These are phyloP conservation scores for Tursiops truncatus DNA, from an alignment of 2,113 vertebrate genomes.

Conservation along the genomic window DNA sequence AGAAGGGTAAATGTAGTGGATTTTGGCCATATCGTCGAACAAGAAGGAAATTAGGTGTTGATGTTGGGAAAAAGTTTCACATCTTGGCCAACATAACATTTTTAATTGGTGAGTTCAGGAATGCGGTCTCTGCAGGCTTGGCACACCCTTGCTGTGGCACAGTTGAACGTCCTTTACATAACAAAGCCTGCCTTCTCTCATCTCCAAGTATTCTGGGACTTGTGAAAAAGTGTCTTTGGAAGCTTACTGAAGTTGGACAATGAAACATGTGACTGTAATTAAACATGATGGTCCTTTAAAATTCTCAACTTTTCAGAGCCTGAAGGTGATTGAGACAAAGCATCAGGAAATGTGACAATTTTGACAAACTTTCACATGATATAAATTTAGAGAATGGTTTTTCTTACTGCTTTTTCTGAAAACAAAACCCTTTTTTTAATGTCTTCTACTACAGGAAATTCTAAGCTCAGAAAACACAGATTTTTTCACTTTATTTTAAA, in stretches of 20 bases:
- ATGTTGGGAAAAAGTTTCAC: neutral
- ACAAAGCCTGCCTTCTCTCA: neutral
- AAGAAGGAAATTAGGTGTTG: slow-evolving; percentile 37
- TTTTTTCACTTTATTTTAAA: neutral
- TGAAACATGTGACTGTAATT: neutral
- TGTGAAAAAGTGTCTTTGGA: neutral
- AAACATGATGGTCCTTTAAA: neutral
- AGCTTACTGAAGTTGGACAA: neutral
- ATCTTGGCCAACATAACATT: neutral
- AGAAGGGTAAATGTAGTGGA: slow-evolving; percentile 21
- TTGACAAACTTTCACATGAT: slow-evolving; percentile 2
- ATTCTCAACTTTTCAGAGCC: neutral
- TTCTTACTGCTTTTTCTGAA: neutral
- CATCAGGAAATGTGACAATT: neutral
- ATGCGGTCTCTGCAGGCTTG: neutral
- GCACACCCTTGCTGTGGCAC: neutral
- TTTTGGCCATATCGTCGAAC: neutral
- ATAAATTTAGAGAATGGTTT: neutral
- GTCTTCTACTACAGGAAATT: neutral
- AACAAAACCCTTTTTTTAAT: neutral
- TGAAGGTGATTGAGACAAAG: neutral
- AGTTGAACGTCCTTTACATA: neutral
- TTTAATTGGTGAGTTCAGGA: slow-evolving; percentile 14
- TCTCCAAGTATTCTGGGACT: neutral
- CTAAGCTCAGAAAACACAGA: neutral